Evolutionary conservation across 2,113 vertebrate genomes (phyloP), one percentile per base, ranked within the genome.

Genomic region (Pipa parva): DNA sequence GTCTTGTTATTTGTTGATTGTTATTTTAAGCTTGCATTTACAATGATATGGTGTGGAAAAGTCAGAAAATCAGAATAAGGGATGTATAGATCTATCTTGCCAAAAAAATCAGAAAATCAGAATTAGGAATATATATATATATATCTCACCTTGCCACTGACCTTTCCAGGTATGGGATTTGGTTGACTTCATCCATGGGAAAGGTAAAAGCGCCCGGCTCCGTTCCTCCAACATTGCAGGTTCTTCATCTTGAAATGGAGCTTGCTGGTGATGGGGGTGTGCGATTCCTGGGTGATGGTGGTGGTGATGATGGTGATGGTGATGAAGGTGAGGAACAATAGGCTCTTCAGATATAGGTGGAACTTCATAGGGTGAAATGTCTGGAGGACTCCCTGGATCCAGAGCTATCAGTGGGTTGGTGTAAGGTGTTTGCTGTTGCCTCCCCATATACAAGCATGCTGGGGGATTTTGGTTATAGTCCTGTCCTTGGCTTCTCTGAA

Each of bases 141-240:
- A n/a, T n/a, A n/a, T n/a, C n/a, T n/a, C n/a, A n/a, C n/a, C n/a
- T n/a, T n/a, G n/a, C 95, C 96, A 99, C 75, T 95, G 95, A 63
- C 91, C 92, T 76, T 95, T 99, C 95, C 96, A 99, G 52, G 91
- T 74, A 63, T 99, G 95, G 27, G 95, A 92, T 72, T 99, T 99
- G 24, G 95, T 99, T 54, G 92, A 93, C 81, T 97, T 99, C 96
- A 99, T 99, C 95, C 96, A 99, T 3, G 95, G 95, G 71, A 98
- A 99, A 20, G 95, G 95, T 56, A 97, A 82, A 63, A 92, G 92
- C 63, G 81, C 84, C 56, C 91, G 85, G 78, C 58, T 81, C 61
- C 91, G 84, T n/a, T 92, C 91, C 33, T 87, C 87, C 59, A 90
- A 63, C 17, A 73, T 59, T 1, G 81, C 84, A 0, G 87, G 27